phyloP scores from a whole-genome alignment of 2,113 vertebrate genomes.

The Triplophysa tibetana region DNA sequence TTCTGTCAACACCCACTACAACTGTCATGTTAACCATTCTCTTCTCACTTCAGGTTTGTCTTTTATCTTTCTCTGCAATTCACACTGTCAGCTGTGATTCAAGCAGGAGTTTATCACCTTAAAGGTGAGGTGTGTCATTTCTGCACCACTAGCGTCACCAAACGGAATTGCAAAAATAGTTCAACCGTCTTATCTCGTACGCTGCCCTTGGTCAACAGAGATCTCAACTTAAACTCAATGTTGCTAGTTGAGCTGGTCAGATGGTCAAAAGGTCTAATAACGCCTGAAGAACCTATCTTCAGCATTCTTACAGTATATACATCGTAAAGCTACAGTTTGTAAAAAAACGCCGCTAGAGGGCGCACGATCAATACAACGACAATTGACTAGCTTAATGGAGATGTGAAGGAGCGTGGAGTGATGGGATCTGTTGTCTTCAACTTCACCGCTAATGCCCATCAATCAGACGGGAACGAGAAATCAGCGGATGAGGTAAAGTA shows the following conservation, averaged over 20 bases:
- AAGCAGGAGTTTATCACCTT: conserved; percentile 25
- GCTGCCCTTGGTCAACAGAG: background rate
- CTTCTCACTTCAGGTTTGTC: conserved; percentile 11
- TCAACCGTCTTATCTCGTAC: too few species aligned
- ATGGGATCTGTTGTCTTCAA: too few species aligned
- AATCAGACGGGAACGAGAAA: too few species aligned
- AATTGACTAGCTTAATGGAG: too few species aligned
- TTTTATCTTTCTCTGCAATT: background rate
- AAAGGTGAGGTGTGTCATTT: conserved; percentile 3
- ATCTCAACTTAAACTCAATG: background rate
- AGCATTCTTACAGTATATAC: too few species aligned
- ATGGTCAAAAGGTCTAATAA: background rate
- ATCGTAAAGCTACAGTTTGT: too few species aligned
- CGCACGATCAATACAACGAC: too few species aligned
- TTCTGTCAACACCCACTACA: conserved; percentile 62
- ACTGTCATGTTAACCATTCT: conserved; percentile 53
- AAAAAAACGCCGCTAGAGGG: too few species aligned
- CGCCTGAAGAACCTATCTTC: background rate
- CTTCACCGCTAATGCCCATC: too few species aligned
- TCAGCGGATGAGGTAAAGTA: too few species aligned
- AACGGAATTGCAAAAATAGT: background rate
- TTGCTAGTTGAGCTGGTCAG: background rate
- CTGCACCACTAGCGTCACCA: background rate
- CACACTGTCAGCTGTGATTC: conserved; percentile 14
- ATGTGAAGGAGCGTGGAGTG: too few species aligned